These are phyloP conservation scores for Sebastes alutus DNA, from an alignment of 2,797 vertebrate species.

Conservation along the genomic window DNA sequence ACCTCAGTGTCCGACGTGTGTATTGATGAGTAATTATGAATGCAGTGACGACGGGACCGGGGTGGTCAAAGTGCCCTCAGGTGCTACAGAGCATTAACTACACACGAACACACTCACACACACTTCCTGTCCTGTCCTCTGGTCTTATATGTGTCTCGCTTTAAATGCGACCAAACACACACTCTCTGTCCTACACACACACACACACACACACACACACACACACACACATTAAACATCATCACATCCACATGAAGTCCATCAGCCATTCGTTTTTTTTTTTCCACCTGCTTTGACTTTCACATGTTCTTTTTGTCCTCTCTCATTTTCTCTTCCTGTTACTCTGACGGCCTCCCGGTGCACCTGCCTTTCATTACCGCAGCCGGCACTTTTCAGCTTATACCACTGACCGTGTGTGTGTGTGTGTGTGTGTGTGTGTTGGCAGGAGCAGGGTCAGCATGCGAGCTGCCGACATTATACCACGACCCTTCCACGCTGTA, in stretches of 20 bases:
- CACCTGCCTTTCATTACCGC: slow-evolving; percentile 73
- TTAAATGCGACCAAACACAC: not conserved
- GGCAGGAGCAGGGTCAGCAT: slow-evolving; percentile 59
- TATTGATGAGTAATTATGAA: slow-evolving; percentile 47
- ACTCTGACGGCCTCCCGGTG: slow-evolving; percentile 20
- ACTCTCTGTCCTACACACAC: not conserved
- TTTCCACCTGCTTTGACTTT: slow-evolving; percentile 71
- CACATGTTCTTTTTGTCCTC: slow-evolving; percentile 72
- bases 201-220: not conserved
- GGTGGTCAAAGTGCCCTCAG: slow-evolving; percentile 20
- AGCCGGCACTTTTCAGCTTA: slow-evolving; percentile 78
- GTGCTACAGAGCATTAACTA: slow-evolving; percentile 30
- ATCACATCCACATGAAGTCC: slow-evolving; percentile 5
- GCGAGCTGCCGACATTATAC: slow-evolving; percentile 54
- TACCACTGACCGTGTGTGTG: slow-evolving; percentile 54
- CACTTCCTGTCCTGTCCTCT: not conserved
- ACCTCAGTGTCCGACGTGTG: slow-evolving; percentile 70
- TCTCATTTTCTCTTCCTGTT: slow-evolving; percentile 66
- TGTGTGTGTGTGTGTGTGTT: slow-evolving; percentile 17
- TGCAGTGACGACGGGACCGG: slow-evolving; percentile 17
- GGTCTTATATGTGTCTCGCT: not conserved
- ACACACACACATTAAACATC: slow-evolving; percentile 4
- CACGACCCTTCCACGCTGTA: slow-evolving; percentile 33
- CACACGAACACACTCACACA: not conserved
- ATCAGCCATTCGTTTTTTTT: not conserved